A percentile compares a stretch with the other conserved stretches of the same genome.
These are phyloP conservation scores for Lanius collurio DNA, from an alignment of 2,113 vertebrate genomes.

Conservation along the genomic window DNA sequence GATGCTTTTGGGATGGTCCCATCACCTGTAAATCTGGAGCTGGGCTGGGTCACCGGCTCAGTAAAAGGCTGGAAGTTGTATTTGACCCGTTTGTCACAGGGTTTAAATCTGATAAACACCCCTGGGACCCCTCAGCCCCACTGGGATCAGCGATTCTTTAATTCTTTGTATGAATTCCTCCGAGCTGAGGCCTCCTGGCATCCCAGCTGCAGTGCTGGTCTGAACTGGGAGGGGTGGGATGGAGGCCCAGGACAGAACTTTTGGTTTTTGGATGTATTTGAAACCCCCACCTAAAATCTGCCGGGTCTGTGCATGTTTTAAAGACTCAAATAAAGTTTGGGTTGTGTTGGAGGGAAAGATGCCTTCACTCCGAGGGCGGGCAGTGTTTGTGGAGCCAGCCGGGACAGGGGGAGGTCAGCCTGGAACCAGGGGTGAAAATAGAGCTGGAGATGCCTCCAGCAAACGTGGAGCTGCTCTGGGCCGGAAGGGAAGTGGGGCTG, in stretches of 20 bases:
- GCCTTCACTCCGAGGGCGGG: not conserved
- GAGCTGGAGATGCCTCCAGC: not conserved
- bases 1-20: not conserved
- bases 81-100: not conserved
- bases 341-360: not conserved
- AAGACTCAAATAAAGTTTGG: rapidly evolving
- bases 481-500: not conserved
- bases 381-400: not conserved
- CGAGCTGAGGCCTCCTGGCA: not conserved
- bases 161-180: not conserved
- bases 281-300: not conserved
- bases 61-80: not conserved
- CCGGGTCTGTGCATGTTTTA: rapidly evolving
- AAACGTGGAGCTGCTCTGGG: not conserved
- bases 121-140: rapidly evolving
- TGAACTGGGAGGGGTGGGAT: not conserved
- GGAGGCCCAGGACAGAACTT: not conserved
- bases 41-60: not conserved
- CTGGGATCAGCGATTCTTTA: rapidly evolving
- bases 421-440: not conserved
- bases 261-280: not conserved
- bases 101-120: not conserved
- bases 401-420: not conserved
- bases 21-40: not conserved
- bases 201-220: not conserved